Evolutionary conservation across 1,140 invertebrate genomes (phyloP), one percentile per base, ranked within the genome.

Genomic region (Hylyphantes graminicola): DNA sequence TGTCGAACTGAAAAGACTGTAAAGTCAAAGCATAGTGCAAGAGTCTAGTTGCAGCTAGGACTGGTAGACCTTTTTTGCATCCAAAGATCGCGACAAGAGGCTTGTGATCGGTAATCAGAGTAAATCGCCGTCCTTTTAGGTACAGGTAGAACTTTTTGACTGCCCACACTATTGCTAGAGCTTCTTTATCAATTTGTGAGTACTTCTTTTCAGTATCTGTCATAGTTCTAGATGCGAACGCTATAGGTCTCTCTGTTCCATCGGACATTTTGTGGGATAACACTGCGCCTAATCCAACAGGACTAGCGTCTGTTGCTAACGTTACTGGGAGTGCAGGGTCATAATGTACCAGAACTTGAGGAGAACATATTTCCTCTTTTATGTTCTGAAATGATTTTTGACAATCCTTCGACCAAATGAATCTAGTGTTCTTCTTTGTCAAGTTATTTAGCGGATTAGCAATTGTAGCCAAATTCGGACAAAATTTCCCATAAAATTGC

Each of bases 191-290:
- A 35, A 35, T 35, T 5, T 35, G 35, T 35, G 35, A 35, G 72
- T 92, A 91, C 75, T 89, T 91, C 85, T 87, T 84, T 86, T 92
- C 89, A 7, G 90, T 86, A 54, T 87, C 70, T 15, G 87, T 88
- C 61, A 92, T 86, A 1, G 88, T 88, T 74, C 89, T 86, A 11
- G 91, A 92, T 12, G 89, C 90, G 87, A 87, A 92, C 12, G 88
- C 88, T 13, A 92, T 90, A 0, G 89, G 89, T 78, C 87, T 65
- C 85, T 91, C 90, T 7, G 75, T 68, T 3, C 88, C 90, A 85
- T 90, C 88, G 86, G 78, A 61, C 86, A 87, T 7, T 74, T 63
- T 70, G n/a, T 91, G 90, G 35, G 87, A 85, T n/a, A 92, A 61
- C 0, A 92, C 90, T 0, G 89, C 90, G n/a, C 90, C 90, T 7